Evolutionary conservation across 2,113 vertebrate species (phyloP).

Genomic region (Corydoras sp.): DNA sequence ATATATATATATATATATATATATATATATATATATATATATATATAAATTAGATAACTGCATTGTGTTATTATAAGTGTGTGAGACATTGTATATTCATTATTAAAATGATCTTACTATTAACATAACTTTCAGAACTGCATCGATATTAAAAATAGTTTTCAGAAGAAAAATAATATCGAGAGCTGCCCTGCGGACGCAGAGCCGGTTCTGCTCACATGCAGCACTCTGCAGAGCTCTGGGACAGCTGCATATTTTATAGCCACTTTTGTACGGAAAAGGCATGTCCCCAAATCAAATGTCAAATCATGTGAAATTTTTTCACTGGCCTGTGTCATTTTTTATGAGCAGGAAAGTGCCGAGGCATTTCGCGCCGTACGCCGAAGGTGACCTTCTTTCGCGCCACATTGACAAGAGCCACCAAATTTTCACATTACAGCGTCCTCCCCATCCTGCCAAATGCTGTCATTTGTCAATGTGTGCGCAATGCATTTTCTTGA

Average conservation of each 20-base stretch:
- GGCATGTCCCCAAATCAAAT: conserved; percentile 48
- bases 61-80: no score
- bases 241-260: conserved; percentile 67
- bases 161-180: conserved; percentile 18
- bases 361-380: conserved; percentile 24
- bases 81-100: no score
- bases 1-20: no score
- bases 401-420: conserved; percentile 23
- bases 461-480: conserved; percentile 45
- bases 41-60: no score
- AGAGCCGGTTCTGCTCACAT: conserved; percentile 33
- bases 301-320: conserved; percentile 40
- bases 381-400: conserved; percentile 48
- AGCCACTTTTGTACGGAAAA: conserved; percentile 57
- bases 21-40: no score
- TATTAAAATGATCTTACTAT: no score
- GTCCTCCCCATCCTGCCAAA: conserved; percentile 30
- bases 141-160: conserved; percentile 5
- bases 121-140: no score
- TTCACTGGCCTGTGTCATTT: conserved; percentile 32
- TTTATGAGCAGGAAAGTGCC: conserved; percentile 40
- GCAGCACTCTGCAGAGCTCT: conserved; percentile 51
- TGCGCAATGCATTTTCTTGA: conserved; percentile 24
- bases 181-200: conserved; percentile 16
- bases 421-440: conserved; percentile 36